Base-by-base conservation (phyloP, 2,797 vertebrate genomes). In the Helicolenus hilgendorfi region DNA sequence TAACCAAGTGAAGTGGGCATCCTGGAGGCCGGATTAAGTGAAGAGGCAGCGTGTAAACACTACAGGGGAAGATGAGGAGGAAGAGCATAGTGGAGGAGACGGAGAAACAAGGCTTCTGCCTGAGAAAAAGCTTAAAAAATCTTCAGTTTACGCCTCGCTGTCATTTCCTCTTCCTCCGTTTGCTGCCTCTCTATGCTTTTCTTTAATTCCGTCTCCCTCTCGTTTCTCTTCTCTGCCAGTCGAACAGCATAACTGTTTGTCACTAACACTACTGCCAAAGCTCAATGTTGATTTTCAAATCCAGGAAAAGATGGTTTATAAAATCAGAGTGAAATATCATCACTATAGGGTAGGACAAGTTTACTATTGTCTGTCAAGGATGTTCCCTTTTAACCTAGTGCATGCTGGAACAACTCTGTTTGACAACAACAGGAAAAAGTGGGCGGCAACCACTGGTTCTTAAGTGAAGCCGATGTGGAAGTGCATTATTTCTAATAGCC, bases 1-100 rank as follows among this genome's bases (percentile, higher is more conserved):
- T 73, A 87, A 88, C 65, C n/a, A 81, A 88, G 81, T 76, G 79
- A 80, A 92, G 90, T 83, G 81, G 77, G 74, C 79, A 60, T 91
- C 85, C 87, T 88, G 70, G 81, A 88, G 92, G 89, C 71, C 2
- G 36, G 86, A 94, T 94, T 92, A 93, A 91, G 71, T 33, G 89
- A 85, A 89, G 89, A 86, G 79, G 76, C 55, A 85, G 74, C 14
- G 9, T 89, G 91, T 86, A 91, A 93, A 95, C 83, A 84, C 83
- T 73, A 26, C 38, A 67, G 49, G 31, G 59, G 60, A 45, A 69
- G 77, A 88, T 18, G 63, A 86, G 45, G 82, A 88, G 58, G 77
- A 79, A 53, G 79, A 72, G 62, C 72, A 69, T n/a, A 59, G 58
- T 2, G 10, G 5, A 85, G 68, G 53, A 63, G 59, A 77, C 26